Evolutionary conservation across 2,888 invertebrate species (phyloP), one percentile per base, ranked within the genome.

Genomic region (Yponomeuta cagnagella): DNA sequence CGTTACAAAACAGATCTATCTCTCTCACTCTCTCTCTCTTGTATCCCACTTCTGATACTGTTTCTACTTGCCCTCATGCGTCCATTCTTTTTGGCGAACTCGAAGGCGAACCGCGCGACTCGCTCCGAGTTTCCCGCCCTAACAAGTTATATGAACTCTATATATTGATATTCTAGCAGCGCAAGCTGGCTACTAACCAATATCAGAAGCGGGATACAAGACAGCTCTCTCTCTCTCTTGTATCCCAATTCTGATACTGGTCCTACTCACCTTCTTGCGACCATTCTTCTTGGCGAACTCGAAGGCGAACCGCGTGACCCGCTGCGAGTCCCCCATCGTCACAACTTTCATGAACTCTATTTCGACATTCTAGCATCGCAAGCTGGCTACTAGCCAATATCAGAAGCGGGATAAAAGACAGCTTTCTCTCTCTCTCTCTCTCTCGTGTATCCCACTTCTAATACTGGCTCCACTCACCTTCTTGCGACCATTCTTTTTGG

Each of bases 301-400:
- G 23, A 23, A 23, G 23, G 98, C 99, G 92, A 96, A 99, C 73
- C 97, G 94, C 0, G 98, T 98, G 6, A 99, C 97, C 71, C 98
- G 93, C 80, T 97, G 88, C 0, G 98, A 97, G 86, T 97, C 98
- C 70, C 95, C 94, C 1, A 94, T 93, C 0, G 98, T 98, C 0
- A 98, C 96, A 37, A 98, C 95, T 87, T 98, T 98, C 95, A 99
- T 96, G 78, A 98, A 98, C 89, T 99, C 99, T 64, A 99, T 96
- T 4, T 99, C 97, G 8, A 37, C 5, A 37, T 37, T 37, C 33
- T 37, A 37, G 33, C 33, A 37, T 37, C 33, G 5, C 33, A 37
- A 37, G 5, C 5, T 2, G 33, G 33, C 2, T 98, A 71, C 95
- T 94, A 1, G 94, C 5, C 3, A 5, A 5, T 4, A 37, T 37